Evolutionary conservation across 2,888 invertebrate species (phyloP).

Genomic region (Limnephilus rhombicus): DNA sequence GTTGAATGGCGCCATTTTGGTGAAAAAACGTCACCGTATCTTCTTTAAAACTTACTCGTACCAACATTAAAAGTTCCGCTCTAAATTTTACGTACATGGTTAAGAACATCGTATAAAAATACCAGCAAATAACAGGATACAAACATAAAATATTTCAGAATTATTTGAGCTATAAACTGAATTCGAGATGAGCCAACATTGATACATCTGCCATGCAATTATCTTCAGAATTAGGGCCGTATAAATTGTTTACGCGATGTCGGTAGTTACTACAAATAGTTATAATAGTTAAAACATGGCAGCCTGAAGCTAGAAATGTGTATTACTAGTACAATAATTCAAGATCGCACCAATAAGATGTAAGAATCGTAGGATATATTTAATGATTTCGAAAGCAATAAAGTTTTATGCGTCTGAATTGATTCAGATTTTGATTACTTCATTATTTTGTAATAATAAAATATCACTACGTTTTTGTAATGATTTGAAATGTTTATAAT

Average conservation of each 20-base stretch:
- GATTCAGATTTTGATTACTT: conserved; percentile 25
- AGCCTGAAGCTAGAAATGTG: not conserved
- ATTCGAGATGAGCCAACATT: not conserved
- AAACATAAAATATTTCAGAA: not conserved
- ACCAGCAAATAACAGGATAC: not conserved
- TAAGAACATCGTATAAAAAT: not conserved
- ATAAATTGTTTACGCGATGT: conserved; percentile 19
- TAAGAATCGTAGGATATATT: not conserved
- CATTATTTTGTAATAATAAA: conserved; percentile 20
- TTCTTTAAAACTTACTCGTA: not conserved
- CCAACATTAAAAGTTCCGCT: not conserved
- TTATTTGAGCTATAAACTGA: not conserved
- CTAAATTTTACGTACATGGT: not conserved
- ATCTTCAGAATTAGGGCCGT: not conserved
- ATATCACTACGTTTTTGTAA: not conserved
- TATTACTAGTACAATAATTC: not conserved
- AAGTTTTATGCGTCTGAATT: conserved; percentile 25
- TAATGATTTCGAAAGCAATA: conserved; percentile 5
- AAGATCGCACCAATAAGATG: conserved; percentile 15
- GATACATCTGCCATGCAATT: not conserved
- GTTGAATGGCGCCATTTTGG: too few relatives aligned
- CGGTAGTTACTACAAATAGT: not conserved
- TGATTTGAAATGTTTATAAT: not conserved
- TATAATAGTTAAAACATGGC: not conserved
- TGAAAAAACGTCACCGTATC: not conserved